These are phyloP conservation scores for Reticulitermes speratus DNA, from an alignment of 1,140 invertebrate genomes.

Conservation along the genomic window DNA sequence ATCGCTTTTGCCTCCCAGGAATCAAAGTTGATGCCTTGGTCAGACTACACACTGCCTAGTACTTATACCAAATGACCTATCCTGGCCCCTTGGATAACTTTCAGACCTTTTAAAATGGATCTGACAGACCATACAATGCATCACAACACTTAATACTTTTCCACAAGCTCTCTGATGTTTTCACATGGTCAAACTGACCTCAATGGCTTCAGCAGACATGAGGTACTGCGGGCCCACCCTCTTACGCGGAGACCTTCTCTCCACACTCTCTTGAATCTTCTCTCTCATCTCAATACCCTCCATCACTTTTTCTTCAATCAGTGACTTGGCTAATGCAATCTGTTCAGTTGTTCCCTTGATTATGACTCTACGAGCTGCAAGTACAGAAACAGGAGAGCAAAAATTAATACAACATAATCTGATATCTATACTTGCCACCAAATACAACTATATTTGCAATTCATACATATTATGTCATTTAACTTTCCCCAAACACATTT, in stretches of 20 bases:
- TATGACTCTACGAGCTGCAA: conserved; percentile 47
- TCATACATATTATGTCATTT: too few species aligned
- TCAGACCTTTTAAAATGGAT: too few species aligned
- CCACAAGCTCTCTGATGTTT: too few species aligned
- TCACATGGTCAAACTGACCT: background rate
- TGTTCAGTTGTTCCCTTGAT: conserved; percentile 60
- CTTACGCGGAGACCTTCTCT: conserved; percentile 52
- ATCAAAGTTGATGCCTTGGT: too few species aligned
- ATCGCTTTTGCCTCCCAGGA: too few species aligned
- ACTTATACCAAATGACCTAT: too few species aligned
- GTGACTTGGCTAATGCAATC: conserved; percentile 56
- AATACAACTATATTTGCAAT: too few species aligned
- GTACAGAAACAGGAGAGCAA: conserved; percentile 45
- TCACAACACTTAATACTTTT: too few species aligned
- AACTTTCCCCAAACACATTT: too few species aligned
- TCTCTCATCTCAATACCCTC: conserved; percentile 52
- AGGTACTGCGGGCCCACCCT: conserved; percentile 34
- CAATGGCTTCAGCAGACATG: conserved; percentile 23
- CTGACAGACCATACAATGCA: too few species aligned
- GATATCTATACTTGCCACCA: background rate
- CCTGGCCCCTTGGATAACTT: too few species aligned
- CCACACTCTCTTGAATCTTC: conserved; percentile 50
- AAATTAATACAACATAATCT: background rate
- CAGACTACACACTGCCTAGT: too few species aligned
- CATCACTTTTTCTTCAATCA: conserved; percentile 61